Base-by-base conservation (phyloP, 1,140 invertebrate genomes). In the Pinna nobilis region DNA sequence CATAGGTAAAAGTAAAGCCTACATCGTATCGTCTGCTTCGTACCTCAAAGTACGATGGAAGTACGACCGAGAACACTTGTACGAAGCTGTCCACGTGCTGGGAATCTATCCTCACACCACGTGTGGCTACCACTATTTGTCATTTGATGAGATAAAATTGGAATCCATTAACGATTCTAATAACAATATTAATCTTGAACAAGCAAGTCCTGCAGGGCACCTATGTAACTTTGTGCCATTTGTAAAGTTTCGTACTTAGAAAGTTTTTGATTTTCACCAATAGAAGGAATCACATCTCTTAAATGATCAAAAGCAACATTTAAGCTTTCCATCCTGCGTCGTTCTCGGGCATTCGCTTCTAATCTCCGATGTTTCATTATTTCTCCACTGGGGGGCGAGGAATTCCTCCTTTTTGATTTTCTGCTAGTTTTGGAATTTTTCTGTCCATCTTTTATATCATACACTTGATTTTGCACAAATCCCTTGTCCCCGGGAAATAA, bases 231-330 rank as follows among this genome's bases (percentile, higher is more conserved):
- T 84, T 98, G 97, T 0, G 97, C 97, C 97, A 98, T 98, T 90
- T 98, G 96, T 1, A 99, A 90, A 0, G 97, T 98, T 88, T 99
- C 97, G 88, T 97, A 98, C 87, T 99, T 99, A 28, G 96, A 98
- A 4, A 98, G 90, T 85, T 98, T 96, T 32, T 95, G 92, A 84
- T 98, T 95, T 78, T 96, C 95, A 0, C 95, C 95, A 33, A 98
- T 90, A 0, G 95, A 95, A 0, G 97, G 97, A 4, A 99, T 91
- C 76, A 97, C 97, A 2, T 94, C 93, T 44, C 97, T 91, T 0
- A 99, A 92, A 66, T 94, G 91, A 86, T 98, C 97, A 85, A 98
- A 98, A 0, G 97, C 97, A 73, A 95, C 94, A 86, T 98, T 98
- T 51, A 98, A 90, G 87, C 96, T 97, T 89, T 97, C 95, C 97